Conservation (phyloP, 2,888 invertebrate species). For the Achlya flavicornis region DNA sequence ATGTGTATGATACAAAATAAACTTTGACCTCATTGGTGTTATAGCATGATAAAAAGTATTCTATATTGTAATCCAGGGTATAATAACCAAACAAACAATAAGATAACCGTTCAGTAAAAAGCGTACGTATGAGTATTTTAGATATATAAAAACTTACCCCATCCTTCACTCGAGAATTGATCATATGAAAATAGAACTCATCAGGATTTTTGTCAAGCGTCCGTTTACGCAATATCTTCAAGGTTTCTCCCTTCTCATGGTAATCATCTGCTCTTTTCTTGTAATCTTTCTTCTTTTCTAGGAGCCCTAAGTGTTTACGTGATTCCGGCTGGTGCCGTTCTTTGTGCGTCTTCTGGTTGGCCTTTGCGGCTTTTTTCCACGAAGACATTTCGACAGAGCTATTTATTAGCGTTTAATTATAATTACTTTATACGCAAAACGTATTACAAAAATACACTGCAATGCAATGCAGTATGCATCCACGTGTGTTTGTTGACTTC, state of each 20-base stretch:
- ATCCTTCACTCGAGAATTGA: conserved; percentile 89
- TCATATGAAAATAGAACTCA: conserved; percentile 99
- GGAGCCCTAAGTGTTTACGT: conserved; percentile 89
- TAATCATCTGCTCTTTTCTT: conserved; percentile 90
- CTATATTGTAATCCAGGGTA: too few species aligned
- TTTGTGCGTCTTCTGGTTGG: conserved; percentile 91
- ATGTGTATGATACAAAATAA: too few species aligned
- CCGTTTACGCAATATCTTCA: conserved; percentile 91
- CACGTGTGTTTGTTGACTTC: too few species aligned
- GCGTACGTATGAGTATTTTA: too few species aligned
- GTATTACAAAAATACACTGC: too few species aligned
- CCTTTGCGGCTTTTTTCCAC: conserved; percentile 94
- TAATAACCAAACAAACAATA: too few species aligned
- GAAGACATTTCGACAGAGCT: conserved; percentile 87
- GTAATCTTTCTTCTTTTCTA: conserved; percentile 96
- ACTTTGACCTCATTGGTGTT: background rate
- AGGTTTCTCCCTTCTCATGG: conserved; percentile 91
- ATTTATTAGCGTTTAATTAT: background rate
- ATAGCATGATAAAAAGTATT: background rate
- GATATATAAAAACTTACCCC: conserved; percentile 64
- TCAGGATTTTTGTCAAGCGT: conserved; percentile 98
- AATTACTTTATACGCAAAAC: too few species aligned
- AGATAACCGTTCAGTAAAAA: too few species aligned
- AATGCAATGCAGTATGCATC: too few species aligned
- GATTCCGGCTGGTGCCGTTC: conserved; percentile 93